Conservation (phyloP, 2,888 invertebrate species). For the Hyalella azteca region DNA sequence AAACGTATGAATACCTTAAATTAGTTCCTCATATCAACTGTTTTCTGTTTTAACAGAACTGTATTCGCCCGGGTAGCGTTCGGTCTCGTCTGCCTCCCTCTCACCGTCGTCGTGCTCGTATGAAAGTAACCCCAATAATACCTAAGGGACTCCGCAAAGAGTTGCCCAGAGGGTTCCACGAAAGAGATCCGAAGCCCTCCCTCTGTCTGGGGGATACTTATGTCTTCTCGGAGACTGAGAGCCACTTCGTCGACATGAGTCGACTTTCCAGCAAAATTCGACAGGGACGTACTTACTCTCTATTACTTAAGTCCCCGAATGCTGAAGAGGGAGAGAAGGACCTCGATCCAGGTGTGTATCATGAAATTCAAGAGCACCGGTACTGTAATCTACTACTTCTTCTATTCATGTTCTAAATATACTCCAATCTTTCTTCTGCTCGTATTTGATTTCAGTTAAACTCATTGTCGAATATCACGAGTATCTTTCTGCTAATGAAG, state of each 20-base stretch:
- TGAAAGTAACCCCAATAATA: conserved; percentile 4
- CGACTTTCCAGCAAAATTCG: background rate
- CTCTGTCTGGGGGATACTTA: conserved; percentile 1
- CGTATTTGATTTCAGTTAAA: background rate
- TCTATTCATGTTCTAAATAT: background rate
- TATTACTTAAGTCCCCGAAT: too few relatives aligned
- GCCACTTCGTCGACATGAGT: background rate
- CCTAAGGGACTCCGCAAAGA: background rate
- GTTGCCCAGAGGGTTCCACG: background rate
- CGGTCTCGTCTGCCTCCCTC: background rate
- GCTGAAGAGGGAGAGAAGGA: background rate
- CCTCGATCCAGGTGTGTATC: background rate
- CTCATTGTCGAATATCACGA: too few relatives aligned
- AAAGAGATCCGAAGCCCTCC: too few relatives aligned
- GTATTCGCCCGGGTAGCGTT: background rate
- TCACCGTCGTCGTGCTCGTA: background rate
- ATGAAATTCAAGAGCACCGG: background rate
- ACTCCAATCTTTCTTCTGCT: background rate
- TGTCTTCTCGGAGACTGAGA: background rate
- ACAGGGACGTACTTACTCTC: too few relatives aligned
- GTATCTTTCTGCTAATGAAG: too few relatives aligned
- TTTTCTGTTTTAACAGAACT: background rate
- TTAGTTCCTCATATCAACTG: too few relatives aligned
- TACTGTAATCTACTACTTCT: background rate
- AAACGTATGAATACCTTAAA: too few relatives aligned